Conservation (phyloP, 1,140 invertebrate genomes). For the Zeugodacus cucurbitae region DNA sequence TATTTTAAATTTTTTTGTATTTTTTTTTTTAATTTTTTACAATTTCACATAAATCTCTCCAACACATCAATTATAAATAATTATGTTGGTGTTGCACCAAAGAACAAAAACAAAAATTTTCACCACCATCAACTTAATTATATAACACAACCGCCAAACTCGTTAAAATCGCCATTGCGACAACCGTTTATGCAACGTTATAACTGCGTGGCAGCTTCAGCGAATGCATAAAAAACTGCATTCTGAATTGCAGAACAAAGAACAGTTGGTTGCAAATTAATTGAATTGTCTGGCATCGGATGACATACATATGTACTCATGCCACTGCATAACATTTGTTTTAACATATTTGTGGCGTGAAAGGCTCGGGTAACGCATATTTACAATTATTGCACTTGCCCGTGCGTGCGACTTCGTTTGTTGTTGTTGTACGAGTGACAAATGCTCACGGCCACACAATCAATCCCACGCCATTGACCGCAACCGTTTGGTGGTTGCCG, state of each 20-base stretch:
- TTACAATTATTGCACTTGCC: background rate
- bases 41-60: background rate
- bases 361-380: background rate
- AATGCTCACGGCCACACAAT: background rate
- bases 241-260: constrained; percentile 6
- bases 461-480: background rate
- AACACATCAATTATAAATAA: background rate
- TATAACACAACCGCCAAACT: background rate
- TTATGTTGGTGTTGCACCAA: background rate
- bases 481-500: background rate
- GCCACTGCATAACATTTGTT: too few species aligned
- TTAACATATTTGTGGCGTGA: background rate
- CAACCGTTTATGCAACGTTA: background rate
- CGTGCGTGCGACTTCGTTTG: background rate
- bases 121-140: background rate
- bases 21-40: background rate
- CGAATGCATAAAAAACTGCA: background rate
- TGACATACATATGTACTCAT: background rate
- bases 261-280: background rate
- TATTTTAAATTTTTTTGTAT: background rate
- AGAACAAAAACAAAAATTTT: background rate
- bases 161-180: constrained; percentile 8
- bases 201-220: background rate
- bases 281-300: constrained; percentile 23
- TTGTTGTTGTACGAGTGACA: background rate